Conservation (phyloP, 2,797 vertebrate genomes). For the Moxostoma hubbsi region DNA sequence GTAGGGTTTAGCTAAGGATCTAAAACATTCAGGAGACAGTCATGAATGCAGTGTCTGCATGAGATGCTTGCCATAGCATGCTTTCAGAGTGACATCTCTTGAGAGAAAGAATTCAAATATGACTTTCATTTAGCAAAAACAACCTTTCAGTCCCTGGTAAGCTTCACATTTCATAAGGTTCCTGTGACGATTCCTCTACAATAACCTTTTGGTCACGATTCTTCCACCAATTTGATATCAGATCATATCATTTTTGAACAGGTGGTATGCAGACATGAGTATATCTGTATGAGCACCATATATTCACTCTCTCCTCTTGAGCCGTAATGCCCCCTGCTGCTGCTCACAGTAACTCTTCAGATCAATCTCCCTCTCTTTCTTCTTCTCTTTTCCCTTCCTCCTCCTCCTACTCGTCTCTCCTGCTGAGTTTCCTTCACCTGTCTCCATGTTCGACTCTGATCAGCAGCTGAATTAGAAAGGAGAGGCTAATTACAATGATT, state of each 20-base stretch:
- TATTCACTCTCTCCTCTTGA: neutral
- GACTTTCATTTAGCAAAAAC: conserved; percentile 37
- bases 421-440: conserved; percentile 37
- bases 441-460: conserved; percentile 37
- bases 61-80: conserved; percentile 30
- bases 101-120: conserved; percentile 9
- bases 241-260: conserved; percentile 11
- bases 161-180: neutral
- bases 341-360: conserved; percentile 26
- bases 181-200: conserved; percentile 13
- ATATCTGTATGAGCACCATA: neutral
- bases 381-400: neutral
- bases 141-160: neutral
- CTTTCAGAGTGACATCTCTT: conserved; percentile 5
- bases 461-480: conserved; percentile 23
- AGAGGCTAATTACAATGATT: conserved; percentile 37
- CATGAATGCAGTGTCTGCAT: conserved; percentile 16
- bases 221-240: conserved; percentile 10
- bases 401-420: neutral
- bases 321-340: conserved; percentile 19
- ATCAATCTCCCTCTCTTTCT: conserved; percentile 36
- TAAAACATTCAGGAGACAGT: conserved; percentile 23
- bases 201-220: neutral
- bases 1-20: conserved; percentile 19
- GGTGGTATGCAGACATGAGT: conserved; percentile 17